Base-by-base conservation (phyloP, 2,888 invertebrate genomes). In the Anarsia innoxiella region DNA sequence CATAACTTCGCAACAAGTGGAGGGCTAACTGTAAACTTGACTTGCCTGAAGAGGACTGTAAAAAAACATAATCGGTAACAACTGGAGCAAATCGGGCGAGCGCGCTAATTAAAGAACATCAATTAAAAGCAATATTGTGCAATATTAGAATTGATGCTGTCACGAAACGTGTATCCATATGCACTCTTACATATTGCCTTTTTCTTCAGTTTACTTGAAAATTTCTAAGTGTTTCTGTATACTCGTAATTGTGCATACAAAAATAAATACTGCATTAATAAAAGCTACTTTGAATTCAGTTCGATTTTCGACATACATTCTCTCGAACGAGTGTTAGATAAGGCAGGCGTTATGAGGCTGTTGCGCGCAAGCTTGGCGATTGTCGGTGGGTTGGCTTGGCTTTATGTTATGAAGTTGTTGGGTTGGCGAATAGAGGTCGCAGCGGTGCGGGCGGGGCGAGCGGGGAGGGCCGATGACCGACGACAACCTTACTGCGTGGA, bases 51-150 rank as follows among this genome's bases (percentile, higher is more conserved):
- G 67, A 59, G 46, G 52, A 61, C 57, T 57, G 67, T 73, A 82
- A 83, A 83, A n/a, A n/a, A 80, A 42, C 28, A 68, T 70, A 77
- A 80, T 79, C 76, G 76, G 55, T 75, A 78, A 75, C 75, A 82
- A 83, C 76, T 82, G 80, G 83, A 82, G 79, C 83, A 70, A 79
- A 83, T 82, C 82, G 66, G 66, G 63, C 68, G 64, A 66, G 64
- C 64, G 67, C 58, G 66, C 57, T 79, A 77, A 80, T 83, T 73
- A 70, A 63, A 47, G 52, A 51, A 56, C 53, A 55, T 59, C 75
- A 77, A 80, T 80, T 79, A 77, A 62, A 51, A 56, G 59, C 59
- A 45, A 67, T 73, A 73, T 82, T 80, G 78, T 78, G 79, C 77
- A 80, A 80, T 74, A 77, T 66, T 63, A 66, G 63, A 75, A 66